Evolutionary conservation across 37 sponge, comb jelly and placozoan genomes (phyloP), one percentile per base, ranked within the genome.

Genomic region (Petrosia ficiformis): DNA sequence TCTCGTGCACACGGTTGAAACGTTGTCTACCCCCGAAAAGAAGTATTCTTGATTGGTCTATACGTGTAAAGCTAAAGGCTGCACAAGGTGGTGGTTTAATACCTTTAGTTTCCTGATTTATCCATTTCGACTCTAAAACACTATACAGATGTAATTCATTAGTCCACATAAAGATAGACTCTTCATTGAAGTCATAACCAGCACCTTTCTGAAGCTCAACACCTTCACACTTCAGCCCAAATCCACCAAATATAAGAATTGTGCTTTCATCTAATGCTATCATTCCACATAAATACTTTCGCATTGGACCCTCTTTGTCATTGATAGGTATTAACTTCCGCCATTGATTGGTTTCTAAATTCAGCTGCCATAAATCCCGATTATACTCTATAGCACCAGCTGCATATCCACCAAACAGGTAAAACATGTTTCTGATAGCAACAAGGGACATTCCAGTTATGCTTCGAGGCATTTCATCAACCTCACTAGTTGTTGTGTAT

Each of bases 21-120:
- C 11, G 21, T 59, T 90, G 91, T 30, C 86, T 42, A 16, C 91
- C 91, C 57, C 83, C 91, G 74, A 90, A 90, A 21, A 90, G 38
- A 2, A 85, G 72, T 24, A 73, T 73, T 0, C 79, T 30, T 26
- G 31, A 41, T 24, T 5, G n/a, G 66, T 85, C 86, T 19, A 85
- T 78, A 54, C 44, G 63, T 0, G 83, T 90, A 59, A 90, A 79
- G 31, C 79, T 63, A 43, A 82, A 77, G 8, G 91, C 91, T 31
- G 91, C 91, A 82, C 91, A 85, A 1, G 91, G 91, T 29, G 79
- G 79, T 6, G 91, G 91, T 0, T 68, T 82, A 0, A 39, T 6
- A 6, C 91, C 91, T 21, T 75, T 72, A 29, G 72, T 70, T 42
- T 70, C 70, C 24, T 77, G 82, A 38, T 24, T 21, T 24, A 73